Base-by-base conservation (phyloP, 2,113 vertebrate genomes). In the Orcinus orca region DNA sequence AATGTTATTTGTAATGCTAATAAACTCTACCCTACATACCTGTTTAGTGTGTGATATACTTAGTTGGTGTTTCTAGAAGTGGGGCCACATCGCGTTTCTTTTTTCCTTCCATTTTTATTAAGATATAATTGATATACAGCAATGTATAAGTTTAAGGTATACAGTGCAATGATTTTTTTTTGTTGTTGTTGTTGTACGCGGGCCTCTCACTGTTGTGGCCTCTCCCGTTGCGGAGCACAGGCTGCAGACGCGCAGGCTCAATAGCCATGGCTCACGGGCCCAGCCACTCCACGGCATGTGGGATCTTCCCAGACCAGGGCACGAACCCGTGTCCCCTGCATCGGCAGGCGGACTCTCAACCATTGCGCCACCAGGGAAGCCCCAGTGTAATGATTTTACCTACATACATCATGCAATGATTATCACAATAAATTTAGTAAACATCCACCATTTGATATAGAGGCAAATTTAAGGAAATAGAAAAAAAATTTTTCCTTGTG, bases 1-100 rank as follows among this genome's bases (percentile, higher is more conserved):
- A 89, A 76, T 55, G 55, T 31, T 86, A 31, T 87, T 96, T 93
- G 71, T 91, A 63, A 88, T 88, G 67, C 47, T 90, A 90, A 92
- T 70, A 74, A 79, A 25, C n/a, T 50, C 41, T 89, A 83, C 23
- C 12, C 79, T 36, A 41, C 1, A 10, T 68, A 44, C 55, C 33
- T 81, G 58, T 71, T 90, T 55, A 88, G 6, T 31, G 3, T 92
- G 6, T 94, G 11, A 74, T 68, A 29, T 44, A 70, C n/a, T 53
- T 80, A 90, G 55, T 50, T 63, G 55, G 63, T 74, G 21, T 73
- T 90, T 93, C 84, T 74, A 71, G 44, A 92, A n/a, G 25, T 71
- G 53, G 53, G 23, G 5, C 29, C 65, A 67, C 6, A n/a, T 20
- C 73, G 68, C 58, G 33, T 77, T 73, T 84, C 31, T 79, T n/a